These are phyloP conservation scores for Sinonovacula constricta DNA, from an alignment of 1,140 invertebrate genomes.

Conservation along the genomic window DNA sequence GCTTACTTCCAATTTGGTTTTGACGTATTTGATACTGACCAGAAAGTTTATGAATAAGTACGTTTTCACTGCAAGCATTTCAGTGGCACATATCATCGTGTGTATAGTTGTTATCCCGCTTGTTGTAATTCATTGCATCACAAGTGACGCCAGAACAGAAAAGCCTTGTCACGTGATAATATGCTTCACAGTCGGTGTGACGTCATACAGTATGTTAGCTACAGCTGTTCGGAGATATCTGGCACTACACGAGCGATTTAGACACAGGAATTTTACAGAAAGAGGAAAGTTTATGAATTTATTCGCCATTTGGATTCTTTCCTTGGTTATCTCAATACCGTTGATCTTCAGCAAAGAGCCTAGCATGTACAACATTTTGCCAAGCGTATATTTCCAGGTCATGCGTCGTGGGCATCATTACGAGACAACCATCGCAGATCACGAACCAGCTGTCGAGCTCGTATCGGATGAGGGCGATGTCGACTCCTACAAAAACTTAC, in stretches of 20 bases:
- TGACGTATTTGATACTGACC: constrained; percentile 20
- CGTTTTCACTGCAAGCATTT: constrained; percentile 29
- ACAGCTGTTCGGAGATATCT: constrained; percentile 17
- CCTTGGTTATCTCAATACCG: background rate
- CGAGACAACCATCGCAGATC: background rate
- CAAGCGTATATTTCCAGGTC: too few species aligned
- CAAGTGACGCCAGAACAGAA: background rate
- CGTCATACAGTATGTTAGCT: constrained; percentile 17
- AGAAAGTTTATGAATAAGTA: constrained; percentile 33
- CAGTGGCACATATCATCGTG: constrained; percentile 26
- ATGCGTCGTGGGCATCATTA: background rate
- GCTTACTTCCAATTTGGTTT: background rate
- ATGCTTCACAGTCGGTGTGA: constrained; percentile 6
- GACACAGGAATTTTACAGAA: constrained; percentile 30
- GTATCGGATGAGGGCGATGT: background rate
- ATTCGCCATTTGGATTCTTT: constrained; percentile 11
- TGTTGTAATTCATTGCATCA: constrained; percentile 3
- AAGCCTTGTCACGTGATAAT: constrained; percentile 5
- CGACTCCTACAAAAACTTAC: background rate
- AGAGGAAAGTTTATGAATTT: constrained; percentile 24
- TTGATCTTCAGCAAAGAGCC: constrained; percentile 15
- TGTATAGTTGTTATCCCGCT: constrained; percentile 11
- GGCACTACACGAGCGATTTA: constrained; percentile 13
- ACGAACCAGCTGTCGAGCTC: background rate
- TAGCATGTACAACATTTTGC: too few species aligned